phyloP scores from a whole-genome alignment of 2,888 invertebrate genomes.

The Piscicola geometra region DNA sequence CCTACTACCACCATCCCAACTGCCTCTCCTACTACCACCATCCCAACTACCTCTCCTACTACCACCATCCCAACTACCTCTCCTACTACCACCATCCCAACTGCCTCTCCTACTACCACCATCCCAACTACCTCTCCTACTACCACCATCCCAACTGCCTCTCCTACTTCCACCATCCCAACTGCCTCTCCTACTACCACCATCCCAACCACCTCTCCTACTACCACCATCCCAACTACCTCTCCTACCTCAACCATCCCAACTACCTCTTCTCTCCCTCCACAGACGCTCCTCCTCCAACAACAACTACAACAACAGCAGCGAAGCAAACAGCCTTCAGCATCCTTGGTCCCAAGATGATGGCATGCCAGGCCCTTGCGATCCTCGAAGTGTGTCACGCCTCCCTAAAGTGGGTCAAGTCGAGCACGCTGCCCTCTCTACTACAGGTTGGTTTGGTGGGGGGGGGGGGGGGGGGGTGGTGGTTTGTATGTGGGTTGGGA shows the following conservation, averaged over 20 bases:
- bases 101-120: not conserved
- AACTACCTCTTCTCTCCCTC: not conserved
- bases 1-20: not conserved
- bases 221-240: not conserved
- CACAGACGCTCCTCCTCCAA: not conserved
- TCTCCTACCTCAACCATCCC: slow-evolving; percentile 1
- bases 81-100: not conserved
- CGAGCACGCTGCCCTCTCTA: slow-evolving; percentile 68
- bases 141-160: not conserved
- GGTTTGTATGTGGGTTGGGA: not conserved
- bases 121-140: not conserved
- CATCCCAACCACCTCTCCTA: not conserved
- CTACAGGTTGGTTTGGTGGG: slow-evolving; percentile 62
- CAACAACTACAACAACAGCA: not conserved
- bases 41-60: not conserved
- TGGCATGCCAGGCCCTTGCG: slow-evolving; percentile 70
- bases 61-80: not conserved
- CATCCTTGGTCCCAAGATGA: slow-evolving; percentile 50
- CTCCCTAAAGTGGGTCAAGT: slow-evolving; percentile 78
- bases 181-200: not conserved
- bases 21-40: not conserved
- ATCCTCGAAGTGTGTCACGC: slow-evolving; percentile 84
- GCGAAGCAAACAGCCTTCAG: too few relatives aligned
- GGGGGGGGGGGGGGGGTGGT: not conserved
- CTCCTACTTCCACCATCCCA: not conserved